Base-by-base conservation (phyloP, 2,888 invertebrate genomes). In the Drosophila nigritarsus region DNA sequence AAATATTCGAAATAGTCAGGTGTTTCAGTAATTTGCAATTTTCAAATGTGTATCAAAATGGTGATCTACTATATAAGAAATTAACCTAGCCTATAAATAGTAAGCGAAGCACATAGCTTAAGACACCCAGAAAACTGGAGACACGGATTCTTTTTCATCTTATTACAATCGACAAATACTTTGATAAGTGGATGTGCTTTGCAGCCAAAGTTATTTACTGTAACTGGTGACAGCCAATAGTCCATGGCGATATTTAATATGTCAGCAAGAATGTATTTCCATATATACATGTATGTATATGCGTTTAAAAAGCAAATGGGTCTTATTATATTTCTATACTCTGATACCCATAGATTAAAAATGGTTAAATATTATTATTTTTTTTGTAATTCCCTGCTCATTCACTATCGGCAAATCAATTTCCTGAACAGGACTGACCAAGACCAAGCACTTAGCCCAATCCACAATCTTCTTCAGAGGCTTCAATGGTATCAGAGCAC, bases 131-230 rank as follows among this genome's bases (percentile, higher is more conserved):
- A 15, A 45, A 20, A 45, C 18, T 34, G 15, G 18, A 15, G 11
- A 36, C 24, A 18, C 24, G 24, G n/a, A 30, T 32, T 20, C n/a
- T 18, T 32, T 32, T 18, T 27, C 29, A 27, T 18, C 20, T 13
- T 18, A 61, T 53, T 61, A 27, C 15, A 36, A 20, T 50, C n/a
- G 32, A 38, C 32, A 54, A 40, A 54, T 7, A 60, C 27, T 53
- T 45, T 20, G 34, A 45, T 32, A 30, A 38, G 20, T 11, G 8
- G 5, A 38, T 42, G 56, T 66, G 45, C 20, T 36, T 49, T 50
- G 34, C 66, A 54, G 55, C 42, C 51, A 61, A 27, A 61, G 55
- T 60, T 59, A 59, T 54, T 38, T 51, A 32, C 27, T 29, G 38
- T 36, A 42, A 51, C 34, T 56, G 56, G 42, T 48, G 34, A 58